Conservation (phyloP, 2,113 vertebrate species). For the Motacilla tschutschensis region DNA sequence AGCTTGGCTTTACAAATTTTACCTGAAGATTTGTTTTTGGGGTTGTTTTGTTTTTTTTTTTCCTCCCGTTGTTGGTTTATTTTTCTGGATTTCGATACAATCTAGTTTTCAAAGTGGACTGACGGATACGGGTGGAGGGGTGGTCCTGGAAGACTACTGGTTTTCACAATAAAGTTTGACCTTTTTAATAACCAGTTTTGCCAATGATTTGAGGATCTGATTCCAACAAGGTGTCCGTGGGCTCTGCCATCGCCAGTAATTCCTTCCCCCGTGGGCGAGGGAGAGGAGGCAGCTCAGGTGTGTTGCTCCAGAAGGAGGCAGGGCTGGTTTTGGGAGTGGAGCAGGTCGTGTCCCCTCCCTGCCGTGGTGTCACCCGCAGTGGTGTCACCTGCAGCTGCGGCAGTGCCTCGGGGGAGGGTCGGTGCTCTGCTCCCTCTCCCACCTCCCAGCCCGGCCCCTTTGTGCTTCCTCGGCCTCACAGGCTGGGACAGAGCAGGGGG, state of each 20-base stretch:
- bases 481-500: background rate
- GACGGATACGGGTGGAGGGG: conserved; percentile 46
- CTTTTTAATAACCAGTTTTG: conserved; percentile 62
- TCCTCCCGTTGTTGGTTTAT: background rate
- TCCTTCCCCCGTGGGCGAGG: background rate
- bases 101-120: conserved; percentile 59
- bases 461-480: background rate
- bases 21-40: conserved; percentile 46
- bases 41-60: background rate
- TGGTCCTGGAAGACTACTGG: conserved; percentile 62
- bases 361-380: background rate
- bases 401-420: background rate
- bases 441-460: background rate
- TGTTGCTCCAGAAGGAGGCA: conserved; percentile 16
- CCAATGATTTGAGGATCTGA: conserved; percentile 56
- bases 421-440: background rate
- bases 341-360: background rate
- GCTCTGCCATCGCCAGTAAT: conserved; percentile 11
- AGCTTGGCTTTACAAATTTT: conserved; percentile 48
- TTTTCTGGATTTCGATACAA: conserved; percentile 38
- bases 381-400: background rate
- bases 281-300: conserved; percentile 10
- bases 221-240: background rate
- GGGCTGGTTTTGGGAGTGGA: background rate
- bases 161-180: conserved; percentile 67